Percentiles rank a stretch among this genome's conserved stretches.
These are phyloP conservation scores for Drosophila borborema DNA, from an alignment of 2,888 invertebrate genomes.

Conservation along the genomic window DNA sequence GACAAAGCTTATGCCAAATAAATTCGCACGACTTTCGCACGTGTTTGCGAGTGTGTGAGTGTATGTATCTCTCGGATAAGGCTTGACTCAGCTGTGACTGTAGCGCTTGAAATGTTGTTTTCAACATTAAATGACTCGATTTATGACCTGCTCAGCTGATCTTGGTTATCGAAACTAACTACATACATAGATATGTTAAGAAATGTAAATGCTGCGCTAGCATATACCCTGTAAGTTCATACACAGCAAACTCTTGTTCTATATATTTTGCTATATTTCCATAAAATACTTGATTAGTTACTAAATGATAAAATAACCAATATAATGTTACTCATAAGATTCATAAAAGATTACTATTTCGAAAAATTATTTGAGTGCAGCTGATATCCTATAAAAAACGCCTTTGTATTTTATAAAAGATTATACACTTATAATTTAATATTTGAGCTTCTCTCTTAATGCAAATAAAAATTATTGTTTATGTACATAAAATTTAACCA, in stretches of 20 bases:
- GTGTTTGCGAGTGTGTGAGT: constrained; percentile 35
- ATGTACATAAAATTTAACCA: too few relatives aligned
- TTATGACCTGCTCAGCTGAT: constrained; percentile 21
- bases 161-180: too few relatives aligned
- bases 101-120: constrained; percentile 20
- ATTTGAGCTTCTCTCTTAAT: neutral
- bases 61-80: constrained; percentile 54
- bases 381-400: neutral
- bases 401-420: neutral
- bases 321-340: too few relatives aligned
- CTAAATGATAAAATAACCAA: too few relatives aligned
- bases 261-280: too few relatives aligned
- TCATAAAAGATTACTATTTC: neutral
- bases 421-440: neutral
- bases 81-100: constrained; percentile 7
- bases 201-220: neutral
- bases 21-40: constrained; percentile 61
- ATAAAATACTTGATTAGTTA: too few relatives aligned
- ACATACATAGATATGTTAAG: neutral
- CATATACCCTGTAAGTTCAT: neutral
- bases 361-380: neutral
- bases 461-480: too few relatives aligned
- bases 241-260: too few relatives aligned
- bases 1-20: constrained; percentile 58
- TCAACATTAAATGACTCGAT: constrained; percentile 22